phyloP scores from a whole-genome alignment of 2,797 vertebrate genomes.

The Sebastes umbrosus region DNA sequence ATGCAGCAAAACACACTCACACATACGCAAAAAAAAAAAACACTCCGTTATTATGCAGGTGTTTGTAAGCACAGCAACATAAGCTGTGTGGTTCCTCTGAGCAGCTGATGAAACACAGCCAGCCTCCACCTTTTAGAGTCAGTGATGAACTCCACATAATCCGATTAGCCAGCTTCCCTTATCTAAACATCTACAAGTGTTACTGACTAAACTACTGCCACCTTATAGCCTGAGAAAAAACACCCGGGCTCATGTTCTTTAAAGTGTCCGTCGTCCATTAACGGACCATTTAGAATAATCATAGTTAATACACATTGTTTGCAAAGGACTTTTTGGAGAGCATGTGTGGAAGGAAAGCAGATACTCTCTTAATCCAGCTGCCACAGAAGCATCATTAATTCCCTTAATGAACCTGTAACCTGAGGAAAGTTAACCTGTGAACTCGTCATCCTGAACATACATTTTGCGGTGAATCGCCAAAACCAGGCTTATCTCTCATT shows the following conservation, averaged over 20 bases:
- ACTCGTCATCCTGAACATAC: slow-evolving; percentile 76
- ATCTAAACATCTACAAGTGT: slow-evolving; percentile 79
- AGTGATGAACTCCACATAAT: slow-evolving; percentile 60
- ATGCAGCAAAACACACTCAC: slow-evolving; percentile 7
- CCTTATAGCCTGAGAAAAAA: slow-evolving; percentile 68
- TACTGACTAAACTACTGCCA: slow-evolving; percentile 65
- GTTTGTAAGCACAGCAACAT: slow-evolving; percentile 64
- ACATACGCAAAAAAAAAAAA: not conserved
- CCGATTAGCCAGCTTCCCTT: slow-evolving; percentile 64
- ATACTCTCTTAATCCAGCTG: slow-evolving; percentile 74
- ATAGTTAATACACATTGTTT: slow-evolving; percentile 48
- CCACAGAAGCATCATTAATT: slow-evolving; percentile 78
- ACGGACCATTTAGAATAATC: slow-evolving; percentile 64
- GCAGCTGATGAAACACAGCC: slow-evolving; percentile 79
- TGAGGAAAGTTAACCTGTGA: slow-evolving; percentile 75
- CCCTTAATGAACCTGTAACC: slow-evolving; percentile 80
- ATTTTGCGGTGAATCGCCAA: slow-evolving; percentile 71
- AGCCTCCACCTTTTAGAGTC: slow-evolving; percentile 56
- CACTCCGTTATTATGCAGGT: slow-evolving; percentile 77
- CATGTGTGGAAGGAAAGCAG: slow-evolving; percentile 66
- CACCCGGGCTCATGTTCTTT: slow-evolving; percentile 49
- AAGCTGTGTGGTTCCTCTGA: slow-evolving; percentile 53
- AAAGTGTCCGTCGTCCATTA: slow-evolving; percentile 53
- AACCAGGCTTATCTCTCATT: slow-evolving; percentile 82
- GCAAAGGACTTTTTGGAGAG: slow-evolving; percentile 30